Percentiles rank a stretch among this genome's conserved stretches.
Conservation (phyloP, 2,888 invertebrate species). For the Myopa testacea region DNA sequence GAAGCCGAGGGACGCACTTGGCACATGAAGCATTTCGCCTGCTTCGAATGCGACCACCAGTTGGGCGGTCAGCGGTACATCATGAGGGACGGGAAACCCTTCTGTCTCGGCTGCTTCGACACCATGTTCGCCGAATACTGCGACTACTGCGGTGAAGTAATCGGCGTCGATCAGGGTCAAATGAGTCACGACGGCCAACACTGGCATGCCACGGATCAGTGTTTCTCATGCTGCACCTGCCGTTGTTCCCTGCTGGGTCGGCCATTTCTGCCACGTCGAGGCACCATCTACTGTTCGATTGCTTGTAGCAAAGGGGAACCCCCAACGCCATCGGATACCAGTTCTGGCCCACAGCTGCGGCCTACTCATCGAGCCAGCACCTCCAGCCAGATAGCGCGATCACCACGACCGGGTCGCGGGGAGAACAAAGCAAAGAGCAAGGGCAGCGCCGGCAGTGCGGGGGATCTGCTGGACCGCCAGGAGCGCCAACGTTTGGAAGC, state of each 20-base stretch:
- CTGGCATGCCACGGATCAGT: constrained; percentile 95
- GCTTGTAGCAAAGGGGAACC: constrained; percentile 93
- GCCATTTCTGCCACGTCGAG: constrained; percentile 90
- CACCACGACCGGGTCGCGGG: constrained; percentile 65
- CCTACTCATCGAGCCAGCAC: constrained; percentile 69
- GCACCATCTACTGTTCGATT: constrained; percentile 94
- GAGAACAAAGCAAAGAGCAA: constrained; percentile 23
- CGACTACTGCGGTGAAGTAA: constrained; percentile 95
- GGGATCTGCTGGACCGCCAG: constrained; percentile 60
- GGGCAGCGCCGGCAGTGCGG: constrained; percentile 56
- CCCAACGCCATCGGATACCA: constrained; percentile 83
- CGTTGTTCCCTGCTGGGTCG: constrained; percentile 79
- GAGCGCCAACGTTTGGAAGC: constrained; percentile 56
- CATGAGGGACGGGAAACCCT: constrained; percentile 95
- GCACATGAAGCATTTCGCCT: constrained; percentile 99
- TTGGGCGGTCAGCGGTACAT: constrained; percentile 98
- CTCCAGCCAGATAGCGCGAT: constrained; percentile 70
- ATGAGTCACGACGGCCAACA: constrained; percentile 98
- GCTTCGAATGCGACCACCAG: constrained; percentile 92
- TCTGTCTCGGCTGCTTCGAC: constrained; percentile 95
- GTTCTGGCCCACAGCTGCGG: constrained; percentile 77
- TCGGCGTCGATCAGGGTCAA: constrained; percentile 96
- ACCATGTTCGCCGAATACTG: constrained; percentile 96
- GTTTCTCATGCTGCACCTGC: constrained; percentile 95
- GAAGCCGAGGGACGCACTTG: constrained; percentile 98